Conservation (phyloP, 2,888 invertebrate genomes). For the Melinaea menophilus region DNA sequence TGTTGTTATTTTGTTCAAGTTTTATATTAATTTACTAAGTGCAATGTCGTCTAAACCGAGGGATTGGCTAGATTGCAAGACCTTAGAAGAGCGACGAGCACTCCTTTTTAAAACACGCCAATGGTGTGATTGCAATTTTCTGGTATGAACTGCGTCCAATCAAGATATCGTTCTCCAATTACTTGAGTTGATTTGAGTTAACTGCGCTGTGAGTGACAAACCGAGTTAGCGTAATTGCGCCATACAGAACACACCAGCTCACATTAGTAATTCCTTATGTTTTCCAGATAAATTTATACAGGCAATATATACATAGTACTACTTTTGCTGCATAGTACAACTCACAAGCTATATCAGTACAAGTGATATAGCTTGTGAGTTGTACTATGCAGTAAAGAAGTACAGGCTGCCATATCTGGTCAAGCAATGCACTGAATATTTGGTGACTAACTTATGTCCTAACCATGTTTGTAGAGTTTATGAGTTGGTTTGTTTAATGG, state of each 20-base stretch:
- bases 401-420: constrained; percentile 91
- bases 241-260: neutral
- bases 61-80: constrained; percentile 84
- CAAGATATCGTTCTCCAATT: constrained; percentile 78
- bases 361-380: constrained; percentile 91
- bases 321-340: too few relatives aligned
- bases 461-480: constrained; percentile 91
- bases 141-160: constrained; percentile 87
- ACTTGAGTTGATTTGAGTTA: neutral
- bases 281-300: constrained; percentile 85
- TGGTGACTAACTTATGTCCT: constrained; percentile 89
- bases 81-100: constrained; percentile 84
- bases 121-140: constrained; percentile 90
- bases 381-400: constrained; percentile 93
- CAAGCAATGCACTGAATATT: constrained; percentile 87
- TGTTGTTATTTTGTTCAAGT: too few relatives aligned
- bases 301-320: constrained; percentile 79
- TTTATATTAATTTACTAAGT: neutral
- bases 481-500: constrained; percentile 91
- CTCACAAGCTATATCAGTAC: constrained; percentile 77
- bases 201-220: too few relatives aligned
- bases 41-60: constrained; percentile 75
- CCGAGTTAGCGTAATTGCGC: too few relatives aligned
- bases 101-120: constrained; percentile 87
- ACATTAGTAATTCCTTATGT: constrained; percentile 4